Evolutionary conservation across 1,140 invertebrate genomes (phyloP), one percentile per base, ranked within the genome.

Genomic region (Yoshiicerus persimilis): DNA sequence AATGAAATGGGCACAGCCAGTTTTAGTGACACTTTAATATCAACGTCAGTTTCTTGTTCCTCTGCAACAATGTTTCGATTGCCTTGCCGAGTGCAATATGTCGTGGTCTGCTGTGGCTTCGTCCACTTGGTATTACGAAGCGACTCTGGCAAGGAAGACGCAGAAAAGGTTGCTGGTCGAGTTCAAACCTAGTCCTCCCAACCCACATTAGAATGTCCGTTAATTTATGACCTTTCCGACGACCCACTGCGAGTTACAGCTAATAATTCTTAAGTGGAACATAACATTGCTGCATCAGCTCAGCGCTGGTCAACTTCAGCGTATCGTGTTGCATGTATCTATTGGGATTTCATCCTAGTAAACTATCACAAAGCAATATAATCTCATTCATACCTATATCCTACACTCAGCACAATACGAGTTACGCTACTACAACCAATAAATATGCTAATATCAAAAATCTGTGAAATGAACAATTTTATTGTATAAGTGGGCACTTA

Each of bases 171-270:
- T 70, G 66, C 30, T 36, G 16, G 75, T 36, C 32, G 32, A 80
- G 75, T 80, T 80, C 75, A 80, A 80, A 38, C 20, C 75, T 32
- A 80, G 75, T 80, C 75, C 34, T 80, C 32, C 75, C 75, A 80
- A 80, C 75, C 66, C 80, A 87, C 87, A 84, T 87, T 87, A 84
- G 56, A 87, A 87, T 84, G 77, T 87, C 87, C 80, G 87, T 87
- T 87, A 87, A 87, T 87, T 84, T 87, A 87, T 87, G 56, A 87
- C 87, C 87, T 87, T 38, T 87, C 47, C 56, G 87, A 62, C 87
- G 86, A 87, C 77, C 87, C 77, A 84, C 77, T 87, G 87, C 75
- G 75, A 64, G 87, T 27, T 27, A 84, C 87, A 32, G 27, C 80
- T 66, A 87, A 84, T 84, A 66, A 87, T 84, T 87, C 86, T 87